Base-by-base conservation (phyloP, 2,797 vertebrate genomes). In the Gambelia wislizenii region DNA sequence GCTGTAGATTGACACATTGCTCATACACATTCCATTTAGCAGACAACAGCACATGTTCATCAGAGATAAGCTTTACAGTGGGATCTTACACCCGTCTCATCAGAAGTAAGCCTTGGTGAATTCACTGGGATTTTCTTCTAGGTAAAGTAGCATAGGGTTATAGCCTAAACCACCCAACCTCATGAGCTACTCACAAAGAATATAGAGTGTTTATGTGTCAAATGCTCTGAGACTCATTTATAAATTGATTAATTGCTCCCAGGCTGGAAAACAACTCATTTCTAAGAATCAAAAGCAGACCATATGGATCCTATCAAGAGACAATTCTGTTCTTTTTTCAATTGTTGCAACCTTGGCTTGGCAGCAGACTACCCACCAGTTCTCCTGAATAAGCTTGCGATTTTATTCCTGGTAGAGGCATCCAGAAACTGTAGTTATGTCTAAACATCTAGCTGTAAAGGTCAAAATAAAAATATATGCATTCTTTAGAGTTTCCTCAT, bases 241-340 rank as follows among this genome's bases (percentile, higher is more conserved):
- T 84, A 67, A 84, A 80, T 44, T 67, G 39, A 83, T 75, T 70
- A 90, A 87, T 88, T 84, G 36, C n/a, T 88, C 56, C 67, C 44
- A 75, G 82, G 79, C 6, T 56, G n/a, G 47, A 47, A 64, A 76
- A 67, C 75, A 80, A 54, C 47, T 47, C 33, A 76, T 75, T 85
- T 85, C 69, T 33, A 75, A 81, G 86, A 52, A 56, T 69, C 77
- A 69, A 81, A 79, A 87, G 27, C 83, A 47, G 39, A 33, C 22
- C 67, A 67, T 10, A 61, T 78, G 42, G 18, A 82, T 44, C 39
- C 6, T 54, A 86, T 42, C 1, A 0, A 44, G 49, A 33, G 52
- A 49, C 61, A 74, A 82, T 85, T 59, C 14, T 36, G 25, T 1
- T 52, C 39, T 0, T 59, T 54, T 47, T 42, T 77, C 79, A n/a